Base-by-base conservation (phyloP, 1,140 invertebrate genomes). In the Caligus rogercresseyi region DNA sequence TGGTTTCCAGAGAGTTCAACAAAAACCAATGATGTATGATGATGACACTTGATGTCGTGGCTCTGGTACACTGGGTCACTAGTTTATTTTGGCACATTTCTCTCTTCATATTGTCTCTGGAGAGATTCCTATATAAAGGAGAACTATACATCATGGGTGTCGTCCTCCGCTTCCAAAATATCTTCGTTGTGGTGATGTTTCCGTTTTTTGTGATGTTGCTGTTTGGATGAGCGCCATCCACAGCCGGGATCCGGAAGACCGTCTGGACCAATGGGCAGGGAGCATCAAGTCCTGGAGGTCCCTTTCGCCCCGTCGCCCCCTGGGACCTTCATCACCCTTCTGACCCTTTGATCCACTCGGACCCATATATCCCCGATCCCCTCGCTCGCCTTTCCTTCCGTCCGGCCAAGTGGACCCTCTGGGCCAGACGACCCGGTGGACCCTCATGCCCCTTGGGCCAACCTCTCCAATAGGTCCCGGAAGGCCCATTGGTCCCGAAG, bases 231-330 rank as follows among this genome's bases (percentile, higher is more conserved):
- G n/a, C 7, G n/a, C 88, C 87, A 93, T 65, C 89, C 90, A 77
- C 92, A 97, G 66, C 90, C 91, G 23, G 88, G 86, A 68, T 96
- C 74, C 63, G 92, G 92, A 68, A 96, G 78, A 64, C 93, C 93
- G 74, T 96, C 91, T 16, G 83, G 79, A 55, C 91, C 93, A 55
- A 94, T 76, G 61, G 93, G 79, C 93, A 97, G 1, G 93, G 93
- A 31, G 93, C 93, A 75, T 98, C 93, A 65, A 97, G 74, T 64
- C 93, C 93, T 71, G 83, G 83, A 71, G 90, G 86, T 62, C 92
- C 92, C 75, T 86, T 87, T 67, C 85, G 80, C 53, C 92, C 70
- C 88, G 80, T 75, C 88, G 90, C 54, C 92, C 92, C 61, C 79
- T 74, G 54, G 83, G 83, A 54, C 90, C 91, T 86, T 89, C 15